Conservation (phyloP, 2,113 vertebrate species). For the Labeo rohita region DNA sequence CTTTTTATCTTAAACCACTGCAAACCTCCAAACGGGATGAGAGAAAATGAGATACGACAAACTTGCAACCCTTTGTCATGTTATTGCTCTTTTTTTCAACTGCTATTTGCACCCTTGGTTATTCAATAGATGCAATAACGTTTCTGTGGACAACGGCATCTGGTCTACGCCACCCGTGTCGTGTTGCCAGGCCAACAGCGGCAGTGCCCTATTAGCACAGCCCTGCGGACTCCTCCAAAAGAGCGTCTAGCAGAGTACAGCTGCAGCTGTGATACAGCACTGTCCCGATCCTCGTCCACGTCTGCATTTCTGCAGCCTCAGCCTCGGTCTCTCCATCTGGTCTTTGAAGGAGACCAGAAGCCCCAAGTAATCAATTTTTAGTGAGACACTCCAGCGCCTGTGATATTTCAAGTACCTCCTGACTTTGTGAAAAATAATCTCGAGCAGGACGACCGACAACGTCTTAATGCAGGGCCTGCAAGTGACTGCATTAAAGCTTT, state of each 20-base stretch:
- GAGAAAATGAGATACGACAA: neutral
- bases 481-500: constrained; percentile 65
- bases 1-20: neutral
- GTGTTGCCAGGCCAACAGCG: constrained; percentile 63
- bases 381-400: constrained; percentile 8
- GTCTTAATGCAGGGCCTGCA: constrained; percentile 49
- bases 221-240: constrained; percentile 17
- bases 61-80: constrained; percentile 1
- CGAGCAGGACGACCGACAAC: constrained; percentile 27
- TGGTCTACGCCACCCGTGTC: constrained; percentile 5
- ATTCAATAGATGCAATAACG: neutral
- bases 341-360: constrained; percentile 29
- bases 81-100: neutral
- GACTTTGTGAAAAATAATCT: constrained; percentile 48
- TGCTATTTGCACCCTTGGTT: neutral
- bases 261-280: constrained; percentile 39
- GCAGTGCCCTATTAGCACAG: constrained; percentile 28
- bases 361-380: constrained; percentile 47
- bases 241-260: constrained; percentile 43
- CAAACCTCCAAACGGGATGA: neutral
- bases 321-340: constrained; percentile 32
- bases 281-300: constrained; percentile 17
- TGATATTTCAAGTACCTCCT: constrained; percentile 48
- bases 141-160: neutral
- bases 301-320: constrained; percentile 10